Evolutionary conservation across 2,113 vertebrate genomes (phyloP).

Genomic region (Pungitius pungitius): DNA sequence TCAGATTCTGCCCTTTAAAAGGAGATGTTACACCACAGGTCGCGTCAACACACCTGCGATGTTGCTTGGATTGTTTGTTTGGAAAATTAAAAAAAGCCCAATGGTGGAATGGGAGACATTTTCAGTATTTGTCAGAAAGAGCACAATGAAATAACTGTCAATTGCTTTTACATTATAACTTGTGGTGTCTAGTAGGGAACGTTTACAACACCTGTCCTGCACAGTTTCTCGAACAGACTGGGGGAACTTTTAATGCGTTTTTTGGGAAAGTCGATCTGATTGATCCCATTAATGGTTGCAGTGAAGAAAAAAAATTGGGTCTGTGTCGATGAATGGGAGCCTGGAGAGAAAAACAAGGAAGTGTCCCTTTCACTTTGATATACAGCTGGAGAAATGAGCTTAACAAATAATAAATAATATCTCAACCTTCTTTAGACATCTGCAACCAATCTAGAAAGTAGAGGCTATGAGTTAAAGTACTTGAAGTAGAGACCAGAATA

Average conservation of each 20-base stretch:
- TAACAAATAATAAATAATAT: conserved; percentile 16
- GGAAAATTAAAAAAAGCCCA: not conserved
- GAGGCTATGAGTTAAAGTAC: conserved; percentile 1
- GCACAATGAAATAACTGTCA: not conserved
- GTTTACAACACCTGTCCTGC: conserved; percentile 71
- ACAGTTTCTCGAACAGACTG: conserved; percentile 80
- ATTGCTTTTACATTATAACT: conserved; percentile 17
- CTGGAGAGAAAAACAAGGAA: conserved; percentile 54
- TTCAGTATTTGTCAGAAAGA: not conserved
- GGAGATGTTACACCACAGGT: conserved; percentile 11
- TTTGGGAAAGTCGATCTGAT: conserved; percentile 79
- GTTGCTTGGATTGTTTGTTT: conserved; percentile 5
- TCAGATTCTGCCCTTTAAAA: conserved; percentile 17
- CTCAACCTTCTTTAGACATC: conserved; percentile 78
- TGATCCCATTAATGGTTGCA: conserved; percentile 74
- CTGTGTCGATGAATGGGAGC: conserved; percentile 73
- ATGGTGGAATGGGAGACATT: not conserved
- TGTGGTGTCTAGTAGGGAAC: not conserved
- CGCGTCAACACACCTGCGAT: not conserved
- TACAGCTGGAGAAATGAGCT: not conserved
- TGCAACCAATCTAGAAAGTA: conserved; percentile 75
- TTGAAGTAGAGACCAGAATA: not conserved
- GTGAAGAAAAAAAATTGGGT: conserved; percentile 75
- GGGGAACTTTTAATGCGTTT: conserved; percentile 73
- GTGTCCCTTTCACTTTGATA: not conserved